A percentile compares a stretch with the other conserved stretches of the same genome.
Evolutionary conservation across 2,888 invertebrate species (phyloP).

Genomic region (Mactromeris polynyma): DNA sequence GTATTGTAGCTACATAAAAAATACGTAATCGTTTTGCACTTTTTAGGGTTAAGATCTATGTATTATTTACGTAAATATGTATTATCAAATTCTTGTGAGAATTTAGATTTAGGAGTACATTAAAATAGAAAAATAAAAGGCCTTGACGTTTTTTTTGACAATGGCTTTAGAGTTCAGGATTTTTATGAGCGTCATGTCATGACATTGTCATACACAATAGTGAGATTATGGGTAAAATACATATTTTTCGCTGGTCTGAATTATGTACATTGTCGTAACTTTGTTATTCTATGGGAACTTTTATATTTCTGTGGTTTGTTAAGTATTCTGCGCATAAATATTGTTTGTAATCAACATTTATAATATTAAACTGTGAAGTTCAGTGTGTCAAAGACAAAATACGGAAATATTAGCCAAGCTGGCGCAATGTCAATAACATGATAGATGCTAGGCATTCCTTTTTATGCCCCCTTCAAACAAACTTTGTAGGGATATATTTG

Average conservation of each 20-base stretch:
- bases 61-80: not conserved
- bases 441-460: too few relatives aligned
- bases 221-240: not conserved
- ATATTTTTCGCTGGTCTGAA: not conserved
- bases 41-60: not conserved
- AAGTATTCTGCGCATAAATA: too few relatives aligned
- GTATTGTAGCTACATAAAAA: not conserved
- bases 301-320: too few relatives aligned
- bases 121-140: not conserved
- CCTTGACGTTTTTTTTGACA: not conserved
- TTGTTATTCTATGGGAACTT: too few relatives aligned
- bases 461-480: too few relatives aligned
- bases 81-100: not conserved
- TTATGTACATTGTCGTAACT: too few relatives aligned
- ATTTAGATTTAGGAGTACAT: not conserved
- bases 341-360: too few relatives aligned
- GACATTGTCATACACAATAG: not conserved
- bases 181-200: conserved; percentile 1
- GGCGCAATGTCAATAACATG: too few relatives aligned
- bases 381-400: too few relatives aligned
- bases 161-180: not conserved
- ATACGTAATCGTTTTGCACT: not conserved
- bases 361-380: too few relatives aligned
- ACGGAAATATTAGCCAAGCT: too few relatives aligned
- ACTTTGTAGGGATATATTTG: too few relatives aligned